These are phyloP conservation scores for Eretmocerus hayati DNA, from an alignment of 2,888 invertebrate genomes.

Conservation along the genomic window DNA sequence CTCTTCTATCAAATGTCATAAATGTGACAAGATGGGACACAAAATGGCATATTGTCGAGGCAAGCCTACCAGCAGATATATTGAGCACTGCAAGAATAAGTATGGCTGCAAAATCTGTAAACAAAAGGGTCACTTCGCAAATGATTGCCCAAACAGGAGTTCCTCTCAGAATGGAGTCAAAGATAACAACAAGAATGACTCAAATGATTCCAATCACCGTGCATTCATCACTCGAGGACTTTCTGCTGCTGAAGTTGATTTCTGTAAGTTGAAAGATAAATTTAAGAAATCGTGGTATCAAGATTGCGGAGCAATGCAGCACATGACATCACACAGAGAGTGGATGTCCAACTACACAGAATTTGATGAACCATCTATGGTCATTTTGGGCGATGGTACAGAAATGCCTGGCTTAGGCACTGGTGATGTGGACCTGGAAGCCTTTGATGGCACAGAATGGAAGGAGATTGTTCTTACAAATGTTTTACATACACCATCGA, in stretches of 20 bases:
- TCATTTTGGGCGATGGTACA: slow-evolving; percentile 25
- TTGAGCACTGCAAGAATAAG: slow-evolving; percentile 28
- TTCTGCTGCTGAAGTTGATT: too few species aligned
- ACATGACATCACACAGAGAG: slow-evolving; percentile 27
- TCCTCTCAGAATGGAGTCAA: slow-evolving; percentile 21
- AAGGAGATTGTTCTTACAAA: slow-evolving; percentile 22
- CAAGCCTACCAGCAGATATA: slow-evolving; percentile 9
- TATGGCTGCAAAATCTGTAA: slow-evolving; percentile 30
- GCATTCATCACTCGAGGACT: slow-evolving; percentile 19
- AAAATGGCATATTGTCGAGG: slow-evolving; percentile 23
- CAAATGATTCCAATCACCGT: slow-evolving; percentile 20
- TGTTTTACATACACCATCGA: slow-evolving; percentile 21
- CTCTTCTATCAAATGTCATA: slow-evolving; percentile 1
- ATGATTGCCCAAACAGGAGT: slow-evolving; percentile 30
- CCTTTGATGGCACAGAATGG: slow-evolving; percentile 28
- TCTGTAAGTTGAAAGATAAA: slow-evolving; percentile 9
- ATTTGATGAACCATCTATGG: slow-evolving; percentile 17
- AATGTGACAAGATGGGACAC: slow-evolving; percentile 25
- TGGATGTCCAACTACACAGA: slow-evolving; percentile 25
- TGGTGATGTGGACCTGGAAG: slow-evolving; percentile 28
- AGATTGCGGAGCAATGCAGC: slow-evolving; percentile 31
- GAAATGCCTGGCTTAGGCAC: slow-evolving; percentile 27
- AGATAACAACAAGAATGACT: slow-evolving; percentile 1
- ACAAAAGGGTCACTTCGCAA: too few species aligned
- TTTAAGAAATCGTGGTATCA: slow-evolving; percentile 25